Evolutionary conservation across 2,113 vertebrate genomes (phyloP).

Genomic region (Periophthalmodon schlosseri): DNA sequence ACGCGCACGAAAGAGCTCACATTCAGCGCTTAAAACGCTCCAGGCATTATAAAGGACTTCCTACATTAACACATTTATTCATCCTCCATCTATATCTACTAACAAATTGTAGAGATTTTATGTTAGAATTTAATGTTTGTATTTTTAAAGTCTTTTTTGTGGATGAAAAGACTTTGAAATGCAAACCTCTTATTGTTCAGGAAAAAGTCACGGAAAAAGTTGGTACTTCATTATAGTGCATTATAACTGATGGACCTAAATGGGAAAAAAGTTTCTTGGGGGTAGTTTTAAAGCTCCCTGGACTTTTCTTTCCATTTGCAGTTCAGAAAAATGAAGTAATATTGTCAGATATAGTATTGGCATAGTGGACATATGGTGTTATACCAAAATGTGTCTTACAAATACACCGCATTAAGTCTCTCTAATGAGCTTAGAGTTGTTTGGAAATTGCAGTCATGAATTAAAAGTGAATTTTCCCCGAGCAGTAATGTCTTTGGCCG

Average conservation of each 20-base stretch:
- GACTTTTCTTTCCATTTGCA: neutral
- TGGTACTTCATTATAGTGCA: too few relatives aligned
- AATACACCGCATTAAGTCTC: neutral
- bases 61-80: conserved; percentile 9
- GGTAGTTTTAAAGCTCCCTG: too few relatives aligned
- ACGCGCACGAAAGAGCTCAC: conserved; percentile 17
- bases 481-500: neutral
- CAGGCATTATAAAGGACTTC: conserved; percentile 6
- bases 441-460: neutral
- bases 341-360: neutral
- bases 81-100: neutral
- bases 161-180: neutral
- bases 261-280: too few relatives aligned
- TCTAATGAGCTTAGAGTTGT: neutral
- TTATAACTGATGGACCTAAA: too few relatives aligned
- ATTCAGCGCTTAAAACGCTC: conserved; percentile 22
- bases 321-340: neutral
- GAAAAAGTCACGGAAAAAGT: neutral
- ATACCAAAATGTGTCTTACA: neutral
- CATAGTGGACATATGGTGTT: neutral
- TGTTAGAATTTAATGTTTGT: neutral
- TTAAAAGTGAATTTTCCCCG: neutral
- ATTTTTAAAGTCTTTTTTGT: neutral
- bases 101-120: neutral
- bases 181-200: neutral